Conservation (phyloP, 2,888 invertebrate genomes). For the Drosophila borealis region DNA sequence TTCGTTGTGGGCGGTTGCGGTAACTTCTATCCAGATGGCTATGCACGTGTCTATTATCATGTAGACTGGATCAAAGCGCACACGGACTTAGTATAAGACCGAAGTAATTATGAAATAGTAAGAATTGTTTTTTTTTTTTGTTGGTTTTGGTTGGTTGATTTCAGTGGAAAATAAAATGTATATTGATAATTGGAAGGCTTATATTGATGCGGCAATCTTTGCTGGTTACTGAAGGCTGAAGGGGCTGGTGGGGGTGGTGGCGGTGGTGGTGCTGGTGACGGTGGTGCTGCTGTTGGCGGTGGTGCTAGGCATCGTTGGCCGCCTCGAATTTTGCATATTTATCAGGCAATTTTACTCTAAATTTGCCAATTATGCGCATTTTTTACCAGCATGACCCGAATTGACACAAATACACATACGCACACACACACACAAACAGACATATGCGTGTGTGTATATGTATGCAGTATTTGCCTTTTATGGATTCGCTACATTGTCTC, state of each 20-base stretch:
- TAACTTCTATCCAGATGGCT: slow-evolving; percentile 78
- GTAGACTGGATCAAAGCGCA: slow-evolving; percentile 72
- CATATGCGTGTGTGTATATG: slow-evolving; percentile 1
- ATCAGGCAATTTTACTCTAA: slow-evolving; percentile 75
- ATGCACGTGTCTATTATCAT: slow-evolving; percentile 71
- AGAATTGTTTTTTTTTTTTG: neutral
- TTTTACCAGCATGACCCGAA: slow-evolving; percentile 71
- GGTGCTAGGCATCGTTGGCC: slow-evolving; percentile 6
- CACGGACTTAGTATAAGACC: slow-evolving; percentile 25
- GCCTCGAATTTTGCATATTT: slow-evolving; percentile 66
- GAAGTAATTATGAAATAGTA: neutral
- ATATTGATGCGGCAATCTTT: slow-evolving; percentile 19
- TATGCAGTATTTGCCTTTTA: slow-evolving; percentile 48
- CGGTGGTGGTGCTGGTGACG: neutral
- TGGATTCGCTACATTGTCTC: slow-evolving; percentile 67
- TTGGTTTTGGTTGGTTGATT: neutral
- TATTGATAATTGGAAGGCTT: slow-evolving; percentile 20
- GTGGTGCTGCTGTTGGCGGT: neutral
- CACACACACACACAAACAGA: slow-evolving; percentile 11
- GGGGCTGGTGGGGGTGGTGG: slow-evolving; percentile 6
- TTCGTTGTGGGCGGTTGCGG: slow-evolving; percentile 72
- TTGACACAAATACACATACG: slow-evolving; percentile 54
- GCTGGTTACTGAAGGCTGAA: slow-evolving; percentile 5
- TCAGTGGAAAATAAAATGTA: slow-evolving; percentile 13
- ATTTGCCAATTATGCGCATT: slow-evolving; percentile 79